Evolutionary conservation across 2,113 vertebrate genomes (phyloP), one percentile per base, ranked within the genome.

Genomic region (Pteruthius melanotis): DNA sequence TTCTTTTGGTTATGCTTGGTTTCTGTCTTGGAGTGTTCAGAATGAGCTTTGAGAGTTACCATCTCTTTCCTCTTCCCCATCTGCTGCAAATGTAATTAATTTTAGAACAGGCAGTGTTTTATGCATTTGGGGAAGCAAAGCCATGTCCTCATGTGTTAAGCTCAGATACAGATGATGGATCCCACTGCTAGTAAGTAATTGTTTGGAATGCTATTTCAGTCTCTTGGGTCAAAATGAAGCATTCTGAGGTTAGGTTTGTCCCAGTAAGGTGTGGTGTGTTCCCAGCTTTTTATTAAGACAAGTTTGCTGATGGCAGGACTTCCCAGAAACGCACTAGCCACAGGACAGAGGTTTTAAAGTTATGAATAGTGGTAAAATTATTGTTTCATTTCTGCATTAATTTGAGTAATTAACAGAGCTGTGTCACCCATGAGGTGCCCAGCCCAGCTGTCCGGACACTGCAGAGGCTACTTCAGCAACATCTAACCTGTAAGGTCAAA

Each of bases 41-140:
- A 56, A 66, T 37, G 60, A 92, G 71, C 42, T 77, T 70, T 71
- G 33, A 70, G 68, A 93, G 31, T 33, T 83, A 19, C 69, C 74
- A 71, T 74, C 21, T 87, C 65, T 75, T 88, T 52, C 76, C 42
- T 44, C 39, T 92, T 90, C 64, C 35, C 82, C 60, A 56, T 88
- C 83, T 95, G 64, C 88, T 92, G 69, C 49, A 77, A 87, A 52
- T 74, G 64, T 75, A 94, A 92, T 96, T 83, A 59, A 70, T 80
- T 83, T 91, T 83, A 68, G 40, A 95, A 52, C 35, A 80, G 35
- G 17, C 70, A 47, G 15, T 56, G 72, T 71, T 93, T 87, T 60
- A 31, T 4, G 6, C 44, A 13, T 80, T 88, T 88, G 44, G 15
- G 47, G 39, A 90, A 75, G 60, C 52, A 92, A 71, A 83, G 33